Base-by-base conservation (phyloP, 2,888 invertebrate genomes). In the Drosophila recens region DNA sequence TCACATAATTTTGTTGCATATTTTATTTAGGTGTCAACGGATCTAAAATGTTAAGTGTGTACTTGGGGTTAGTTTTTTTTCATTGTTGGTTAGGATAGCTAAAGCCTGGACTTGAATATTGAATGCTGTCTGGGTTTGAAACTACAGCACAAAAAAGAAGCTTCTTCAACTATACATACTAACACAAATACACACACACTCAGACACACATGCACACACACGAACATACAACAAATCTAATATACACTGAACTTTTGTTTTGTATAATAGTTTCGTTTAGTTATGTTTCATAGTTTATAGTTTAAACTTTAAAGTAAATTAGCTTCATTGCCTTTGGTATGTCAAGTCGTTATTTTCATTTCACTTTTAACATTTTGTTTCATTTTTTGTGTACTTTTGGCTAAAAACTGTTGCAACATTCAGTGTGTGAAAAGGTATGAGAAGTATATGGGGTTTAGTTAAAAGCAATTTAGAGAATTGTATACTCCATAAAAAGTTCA, bases 311-410 rank as follows among this genome's bases (percentile, higher is more conserved):
- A 83, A 83, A 83, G 83, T 83, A 83, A 83, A 70, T 80, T 66
- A 70, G 70, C 72, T 83, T 87, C 83, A 83, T 83, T 87, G 87
- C 87, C 75, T 80, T 88, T 79, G 68, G 67, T 76, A 72, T 67
- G 62, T 52, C 46, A 68, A 72, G 72, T 78, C 64, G 66, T 64
- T 75, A 38, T 4, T 66, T 66, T 48, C 48, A 34, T 30, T 48
- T 52, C 30, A 30, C 53, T 66, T 59, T 27, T 57, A 38, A 64
- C 20, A 66, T 61, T 42, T n/a, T 52, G 72, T 68, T 63, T 72
- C 58, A 54, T 66, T 67, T 62, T 49, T 57, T 46, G 17, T 40
- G 9, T 46, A 61, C 20, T 45, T 54, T 13, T 58, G 9, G 36
- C 49, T 75, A 72, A 42, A 67, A 72, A 51, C 48, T 52, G 48